Evolutionary conservation across 37 sponge, comb jelly and placozoan species (phyloP).

Genomic region (Cladorhizidae sp.): DNA sequence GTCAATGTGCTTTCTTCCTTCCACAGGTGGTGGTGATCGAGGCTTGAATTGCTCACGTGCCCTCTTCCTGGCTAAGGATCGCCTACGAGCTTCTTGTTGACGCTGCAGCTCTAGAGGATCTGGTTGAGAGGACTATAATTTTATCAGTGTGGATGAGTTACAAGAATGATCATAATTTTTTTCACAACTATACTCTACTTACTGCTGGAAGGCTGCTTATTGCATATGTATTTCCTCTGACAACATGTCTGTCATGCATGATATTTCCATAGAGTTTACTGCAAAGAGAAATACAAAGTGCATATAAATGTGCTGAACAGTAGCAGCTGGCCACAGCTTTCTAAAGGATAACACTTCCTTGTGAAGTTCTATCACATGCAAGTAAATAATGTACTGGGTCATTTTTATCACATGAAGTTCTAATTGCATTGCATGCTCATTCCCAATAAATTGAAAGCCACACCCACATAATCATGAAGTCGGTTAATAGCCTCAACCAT

Average conservation of each 20-base stretch:
- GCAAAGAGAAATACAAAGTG: too few relatives aligned
- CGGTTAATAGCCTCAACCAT: too few relatives aligned
- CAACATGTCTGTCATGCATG: conserved; percentile 93
- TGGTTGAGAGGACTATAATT: conserved; percentile 84
- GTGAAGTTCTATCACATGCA: too few relatives aligned
- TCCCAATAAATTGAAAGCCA: too few relatives aligned
- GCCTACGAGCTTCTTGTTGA: conserved; percentile 88
- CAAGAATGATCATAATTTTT: background rate
- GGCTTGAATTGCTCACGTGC: conserved; percentile 78
- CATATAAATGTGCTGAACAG: too few relatives aligned
- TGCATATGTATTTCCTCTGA: conserved; percentile 98
- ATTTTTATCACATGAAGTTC: too few relatives aligned
- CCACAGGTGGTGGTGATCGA: conserved; percentile 88
- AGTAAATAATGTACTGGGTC: too few relatives aligned
- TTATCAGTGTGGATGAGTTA: background rate
- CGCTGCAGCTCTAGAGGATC: conserved; percentile 93
- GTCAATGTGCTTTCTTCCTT: conserved; percentile 93
- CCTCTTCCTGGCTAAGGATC: conserved; percentile 79
- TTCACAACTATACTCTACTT: too few relatives aligned
- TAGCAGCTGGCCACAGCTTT: too few relatives aligned
- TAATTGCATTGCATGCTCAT: too few relatives aligned
- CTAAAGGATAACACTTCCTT: too few relatives aligned
- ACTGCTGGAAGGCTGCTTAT: conserved; percentile 84
- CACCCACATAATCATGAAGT: too few relatives aligned
- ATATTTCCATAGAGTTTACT: conserved; percentile 52